These are phyloP conservation scores for Corythoichthys haematopterus DNA, from an alignment of 2,113 vertebrate species.

Conservation along the genomic window DNA sequence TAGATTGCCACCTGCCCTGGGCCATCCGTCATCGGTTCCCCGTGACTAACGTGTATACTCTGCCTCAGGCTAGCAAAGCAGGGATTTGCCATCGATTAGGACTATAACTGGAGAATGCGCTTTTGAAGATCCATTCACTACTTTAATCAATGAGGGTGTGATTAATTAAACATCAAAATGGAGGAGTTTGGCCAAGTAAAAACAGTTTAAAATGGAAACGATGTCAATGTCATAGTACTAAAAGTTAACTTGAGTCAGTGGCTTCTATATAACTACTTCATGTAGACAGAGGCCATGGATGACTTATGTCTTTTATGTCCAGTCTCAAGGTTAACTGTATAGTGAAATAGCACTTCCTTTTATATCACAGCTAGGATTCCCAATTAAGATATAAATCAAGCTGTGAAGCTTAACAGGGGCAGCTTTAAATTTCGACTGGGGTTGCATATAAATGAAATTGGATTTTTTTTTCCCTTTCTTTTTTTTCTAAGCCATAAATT, in stretches of 20 bases:
- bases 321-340: slow-evolving; percentile 30
- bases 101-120: slow-evolving; percentile 7
- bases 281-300: slow-evolving; percentile 15
- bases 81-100: slow-evolving; percentile 31
- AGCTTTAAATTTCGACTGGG: background rate
- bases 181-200: slow-evolving; percentile 9
- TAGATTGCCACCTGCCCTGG: slow-evolving; percentile 44
- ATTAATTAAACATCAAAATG: slow-evolving; percentile 25
- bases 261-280: slow-evolving; percentile 2
- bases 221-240: slow-evolving; percentile 26
- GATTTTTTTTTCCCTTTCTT: background rate
- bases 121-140: slow-evolving; percentile 17
- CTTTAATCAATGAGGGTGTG: slow-evolving; percentile 16
- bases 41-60: slow-evolving; percentile 39
- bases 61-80: slow-evolving; percentile 5
- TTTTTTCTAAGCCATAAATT: background rate
- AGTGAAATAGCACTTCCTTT: slow-evolving; percentile 10
- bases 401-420: background rate
- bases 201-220: slow-evolving; percentile 18
- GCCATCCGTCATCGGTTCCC: slow-evolving; percentile 50
- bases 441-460: background rate
- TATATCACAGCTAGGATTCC: background rate
- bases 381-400: slow-evolving; percentile 13
- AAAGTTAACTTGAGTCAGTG: slow-evolving; percentile 13
- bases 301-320: slow-evolving; percentile 30